Evolutionary conservation across 2,113 vertebrate genomes (phyloP).

Genomic region (Silurus asotus): DNA sequence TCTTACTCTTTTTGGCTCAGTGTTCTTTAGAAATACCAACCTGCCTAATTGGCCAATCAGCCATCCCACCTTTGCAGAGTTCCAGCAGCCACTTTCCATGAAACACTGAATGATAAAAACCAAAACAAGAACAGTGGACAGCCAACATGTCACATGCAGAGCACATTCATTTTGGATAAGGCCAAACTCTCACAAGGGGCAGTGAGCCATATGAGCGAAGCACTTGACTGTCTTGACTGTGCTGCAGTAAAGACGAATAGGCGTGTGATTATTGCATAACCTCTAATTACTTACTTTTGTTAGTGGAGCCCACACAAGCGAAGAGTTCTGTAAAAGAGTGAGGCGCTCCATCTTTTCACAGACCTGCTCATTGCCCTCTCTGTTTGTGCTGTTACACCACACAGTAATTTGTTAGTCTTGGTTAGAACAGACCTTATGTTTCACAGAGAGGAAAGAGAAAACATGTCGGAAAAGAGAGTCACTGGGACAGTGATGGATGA

Average conservation of each 20-base stretch:
- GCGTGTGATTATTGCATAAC: conserved; percentile 54
- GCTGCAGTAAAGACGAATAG: conserved; percentile 25
- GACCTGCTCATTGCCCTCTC: conserved; percentile 49
- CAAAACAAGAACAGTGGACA: not conserved
- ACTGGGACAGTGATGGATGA: conserved; percentile 70
- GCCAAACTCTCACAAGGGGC: not conserved
- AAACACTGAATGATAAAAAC: conserved; percentile 22
- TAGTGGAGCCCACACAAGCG: conserved; percentile 50
- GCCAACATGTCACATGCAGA: conserved; percentile 12
- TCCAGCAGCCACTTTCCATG: not conserved
- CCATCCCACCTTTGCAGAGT: conserved; percentile 19
- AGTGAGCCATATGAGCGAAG: not conserved
- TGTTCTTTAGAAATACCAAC: conserved; percentile 24
- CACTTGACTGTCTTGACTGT: conserved; percentile 44
- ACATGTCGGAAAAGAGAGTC: conserved; percentile 51
- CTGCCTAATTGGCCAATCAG: conserved; percentile 32
- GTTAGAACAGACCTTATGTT: conserved; percentile 51
- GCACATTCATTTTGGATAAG: not conserved
- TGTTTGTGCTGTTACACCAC: conserved; percentile 60
- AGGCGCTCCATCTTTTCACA: conserved; percentile 57
- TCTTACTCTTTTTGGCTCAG: conserved; percentile 14
- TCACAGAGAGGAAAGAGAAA: conserved; percentile 23
- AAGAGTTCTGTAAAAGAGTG: conserved; percentile 52
- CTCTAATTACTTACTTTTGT: conserved; percentile 55
- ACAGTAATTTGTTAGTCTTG: conserved; percentile 67